Conservation (phyloP, 2,797 vertebrate genomes). For the Sarcoramphus papa region DNA sequence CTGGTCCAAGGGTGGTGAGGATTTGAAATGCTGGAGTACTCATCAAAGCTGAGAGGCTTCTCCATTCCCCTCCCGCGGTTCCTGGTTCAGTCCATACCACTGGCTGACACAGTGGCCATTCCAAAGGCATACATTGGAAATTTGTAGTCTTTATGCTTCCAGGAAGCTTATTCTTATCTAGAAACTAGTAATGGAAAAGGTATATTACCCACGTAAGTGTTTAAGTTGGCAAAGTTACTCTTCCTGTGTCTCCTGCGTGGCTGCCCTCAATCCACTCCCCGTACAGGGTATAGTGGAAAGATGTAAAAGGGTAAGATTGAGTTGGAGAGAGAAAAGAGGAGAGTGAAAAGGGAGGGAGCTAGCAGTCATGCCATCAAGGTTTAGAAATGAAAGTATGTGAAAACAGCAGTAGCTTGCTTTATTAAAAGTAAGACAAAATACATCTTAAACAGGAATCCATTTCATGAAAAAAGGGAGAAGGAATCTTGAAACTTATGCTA, state of each 20-base stretch:
- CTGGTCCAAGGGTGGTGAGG: background rate
- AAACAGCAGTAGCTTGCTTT: background rate
- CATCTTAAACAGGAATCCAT: background rate
- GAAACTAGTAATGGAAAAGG: background rate
- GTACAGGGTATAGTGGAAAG: background rate
- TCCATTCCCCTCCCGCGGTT: background rate
- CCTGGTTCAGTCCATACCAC: background rate
- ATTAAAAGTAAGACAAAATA: background rate
- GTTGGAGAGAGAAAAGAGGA: background rate
- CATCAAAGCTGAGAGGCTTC: background rate
- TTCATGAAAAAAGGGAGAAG: background rate
- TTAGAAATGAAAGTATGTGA: background rate
- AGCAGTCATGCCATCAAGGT: background rate
- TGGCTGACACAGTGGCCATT: background rate
- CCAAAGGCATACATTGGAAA: background rate
- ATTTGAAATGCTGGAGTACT: background rate
- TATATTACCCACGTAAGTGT: background rate
- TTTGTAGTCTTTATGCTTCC: background rate
- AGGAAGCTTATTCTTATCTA: background rate
- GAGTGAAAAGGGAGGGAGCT: background rate
- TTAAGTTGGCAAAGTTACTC: background rate
- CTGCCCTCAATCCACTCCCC: background rate
- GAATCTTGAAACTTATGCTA: background rate
- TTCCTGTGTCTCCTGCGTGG: background rate
- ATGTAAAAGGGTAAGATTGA: background rate